Percentiles rank a stretch among this genome's conserved stretches.
These are phyloP conservation scores for Scopus umbretta DNA, from an alignment of 2,113 vertebrate species.

Conservation along the genomic window DNA sequence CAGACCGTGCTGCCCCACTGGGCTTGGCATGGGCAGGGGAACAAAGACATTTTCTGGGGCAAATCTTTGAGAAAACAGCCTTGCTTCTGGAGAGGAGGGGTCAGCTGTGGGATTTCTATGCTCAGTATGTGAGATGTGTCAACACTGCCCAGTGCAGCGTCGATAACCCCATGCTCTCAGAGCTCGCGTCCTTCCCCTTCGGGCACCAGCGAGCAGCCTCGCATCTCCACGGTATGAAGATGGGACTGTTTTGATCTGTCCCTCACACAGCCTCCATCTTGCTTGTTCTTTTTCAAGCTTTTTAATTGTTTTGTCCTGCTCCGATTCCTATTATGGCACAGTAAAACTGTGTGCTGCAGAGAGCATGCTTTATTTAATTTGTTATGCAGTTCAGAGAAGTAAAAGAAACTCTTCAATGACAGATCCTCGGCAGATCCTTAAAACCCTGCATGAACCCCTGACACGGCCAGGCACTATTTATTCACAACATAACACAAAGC, in stretches of 20 bases:
- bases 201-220: not conserved
- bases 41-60: not conserved
- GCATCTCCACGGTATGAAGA: not conserved
- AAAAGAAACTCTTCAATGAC: not conserved
- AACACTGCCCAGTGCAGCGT: not conserved
- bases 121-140: not conserved
- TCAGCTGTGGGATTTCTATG: not conserved
- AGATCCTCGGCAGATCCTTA: not conserved
- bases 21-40: not conserved
- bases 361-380: not conserved
- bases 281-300: not conserved
- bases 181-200: not conserved
- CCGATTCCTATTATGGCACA: slow-evolving; percentile 1
- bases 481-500: slow-evolving; percentile 9
- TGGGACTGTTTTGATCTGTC: not conserved
- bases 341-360: not conserved
- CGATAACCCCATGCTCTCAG: not conserved
- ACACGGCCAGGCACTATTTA: not conserved
- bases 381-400: not conserved
- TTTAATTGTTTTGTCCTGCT: not conserved
- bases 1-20: not conserved
- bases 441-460: not conserved
- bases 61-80: not conserved
- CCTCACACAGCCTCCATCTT: not conserved
- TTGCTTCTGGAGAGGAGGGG: not conserved